Conservation (phyloP, 2,113 vertebrate genomes). For the Phalacrocorax pelagicus region DNA sequence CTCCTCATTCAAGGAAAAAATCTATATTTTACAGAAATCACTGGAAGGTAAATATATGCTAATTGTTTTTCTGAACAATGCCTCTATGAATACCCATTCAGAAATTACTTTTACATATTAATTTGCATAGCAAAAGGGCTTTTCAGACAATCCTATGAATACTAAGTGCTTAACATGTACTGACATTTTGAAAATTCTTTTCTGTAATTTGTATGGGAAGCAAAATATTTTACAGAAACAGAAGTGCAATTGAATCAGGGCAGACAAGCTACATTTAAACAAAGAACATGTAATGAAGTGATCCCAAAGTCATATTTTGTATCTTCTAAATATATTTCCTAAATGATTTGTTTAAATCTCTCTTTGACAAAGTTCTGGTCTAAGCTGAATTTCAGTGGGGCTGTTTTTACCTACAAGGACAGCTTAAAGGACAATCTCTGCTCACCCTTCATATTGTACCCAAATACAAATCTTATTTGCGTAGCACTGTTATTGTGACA, state of each 20-base stretch:
- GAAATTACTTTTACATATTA: slow-evolving; percentile 53
- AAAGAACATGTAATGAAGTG: background rate
- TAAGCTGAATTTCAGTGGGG: background rate
- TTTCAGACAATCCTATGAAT: slow-evolving; percentile 14
- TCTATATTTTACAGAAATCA: background rate
- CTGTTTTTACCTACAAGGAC: background rate
- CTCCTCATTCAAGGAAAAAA: background rate
- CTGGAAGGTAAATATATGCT: slow-evolving; percentile 22
- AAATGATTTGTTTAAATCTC: background rate
- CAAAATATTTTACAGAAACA: slow-evolving; percentile 56
- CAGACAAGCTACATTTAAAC: background rate
- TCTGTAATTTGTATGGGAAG: slow-evolving; percentile 18
- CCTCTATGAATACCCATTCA: slow-evolving; percentile 9
- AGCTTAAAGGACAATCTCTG: background rate
- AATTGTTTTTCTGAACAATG: slow-evolving; percentile 23
- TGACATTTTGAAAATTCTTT: slow-evolving; percentile 38
- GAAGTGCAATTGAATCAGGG: slow-evolving; percentile 1
- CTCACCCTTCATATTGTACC: background rate
- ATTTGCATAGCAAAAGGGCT: slow-evolving; percentile 56
- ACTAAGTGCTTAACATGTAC: background rate
- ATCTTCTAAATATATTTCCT: background rate
- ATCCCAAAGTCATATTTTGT: background rate
- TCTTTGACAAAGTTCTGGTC: background rate
- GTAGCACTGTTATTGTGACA: background rate
- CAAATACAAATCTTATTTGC: background rate